Conservation (phyloP, 1,140 invertebrate genomes). For the Aphis craccivora region DNA sequence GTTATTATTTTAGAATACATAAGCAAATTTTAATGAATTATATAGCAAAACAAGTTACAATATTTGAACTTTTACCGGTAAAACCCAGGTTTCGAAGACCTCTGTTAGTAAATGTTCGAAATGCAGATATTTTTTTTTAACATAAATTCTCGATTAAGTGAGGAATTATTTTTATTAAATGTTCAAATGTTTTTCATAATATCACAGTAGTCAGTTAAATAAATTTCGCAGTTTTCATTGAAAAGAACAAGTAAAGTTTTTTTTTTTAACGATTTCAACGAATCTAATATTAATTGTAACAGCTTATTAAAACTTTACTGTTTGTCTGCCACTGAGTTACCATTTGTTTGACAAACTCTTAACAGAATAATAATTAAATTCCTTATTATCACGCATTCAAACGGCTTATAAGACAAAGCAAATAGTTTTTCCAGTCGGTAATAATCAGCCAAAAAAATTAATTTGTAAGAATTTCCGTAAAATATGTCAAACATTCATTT, state of each 20-base stretch:
- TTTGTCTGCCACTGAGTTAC: not conserved
- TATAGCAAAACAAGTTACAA: not conserved
- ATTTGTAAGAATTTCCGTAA: not conserved
- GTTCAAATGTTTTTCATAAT: too few relatives aligned
- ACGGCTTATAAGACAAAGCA: constrained; percentile 15
- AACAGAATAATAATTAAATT: constrained; percentile 30
- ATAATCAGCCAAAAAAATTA: not conserved
- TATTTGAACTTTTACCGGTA: not conserved
- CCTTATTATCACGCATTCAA: not conserved
- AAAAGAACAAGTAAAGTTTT: not conserved
- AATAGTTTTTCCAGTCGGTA: not conserved
- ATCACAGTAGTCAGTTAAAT: not conserved
- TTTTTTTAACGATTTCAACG: not conserved
- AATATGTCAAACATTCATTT: not conserved
- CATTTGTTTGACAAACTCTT: constrained; percentile 19
- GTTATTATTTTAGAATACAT: not conserved
- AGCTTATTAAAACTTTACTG: constrained; percentile 13
- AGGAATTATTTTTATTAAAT: too few relatives aligned
- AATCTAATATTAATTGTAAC: constrained; percentile 6
- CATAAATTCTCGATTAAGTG: too few relatives aligned
- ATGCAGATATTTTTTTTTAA: not conserved
- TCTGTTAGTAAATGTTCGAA: not conserved
- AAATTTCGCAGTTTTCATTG: not conserved
- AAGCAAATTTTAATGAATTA: not conserved
- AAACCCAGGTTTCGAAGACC: not conserved